Evolutionary conservation across 2,888 invertebrate species (phyloP), one percentile per base, ranked within the genome.

Genomic region (Pycnomerus fuliginosus): DNA sequence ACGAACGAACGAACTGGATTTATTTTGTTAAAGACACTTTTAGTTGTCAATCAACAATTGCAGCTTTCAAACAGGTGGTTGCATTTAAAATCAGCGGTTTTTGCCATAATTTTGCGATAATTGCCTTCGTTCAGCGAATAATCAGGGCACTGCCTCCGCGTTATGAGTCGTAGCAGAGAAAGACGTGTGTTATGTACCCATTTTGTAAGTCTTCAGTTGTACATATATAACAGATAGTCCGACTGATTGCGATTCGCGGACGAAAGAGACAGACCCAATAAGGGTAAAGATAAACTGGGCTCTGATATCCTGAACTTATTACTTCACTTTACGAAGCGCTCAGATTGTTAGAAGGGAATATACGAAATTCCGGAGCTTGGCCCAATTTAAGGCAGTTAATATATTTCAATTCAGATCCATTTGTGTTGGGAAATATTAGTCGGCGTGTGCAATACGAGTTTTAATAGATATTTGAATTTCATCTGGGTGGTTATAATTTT

Each of bases 381-480:
- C 25, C 50, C 50, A 53, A 53, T 53, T 52, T 56, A 52, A 50
- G 45, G 44, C 53, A 50, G 52, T 52, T 53, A 50, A 53, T 54
- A 52, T 54, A 54, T 56, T 54, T 49, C 52, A 45, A 48, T 48
- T 41, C 33, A 34, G 34, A 28, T 23, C 16, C 20, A 33, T 41
- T 46, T 46, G 45, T 52, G 54, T 50, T 52, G 37, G 50, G 46
- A 56, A 57, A 57, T 58, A 59, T 58, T 51, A 48, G 47, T 42
- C 47, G 49, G 47, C 31, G n/a, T n/a, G n/a, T n/a, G 47, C 52
- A 52, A 50, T 57, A 43, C 50, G 49, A 56, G 52, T 57, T 61
- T 61, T 62, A 62, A 61, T 61, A 60, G 56, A 57, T 57, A 62
- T 65, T 65, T 62, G 62, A 63, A 60, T 65, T 59, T 61, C 61